Evolutionary conservation across 2,797 vertebrate genomes (phyloP), one percentile per base, ranked within the genome.

Genomic region (Masticophis lateralis): DNA sequence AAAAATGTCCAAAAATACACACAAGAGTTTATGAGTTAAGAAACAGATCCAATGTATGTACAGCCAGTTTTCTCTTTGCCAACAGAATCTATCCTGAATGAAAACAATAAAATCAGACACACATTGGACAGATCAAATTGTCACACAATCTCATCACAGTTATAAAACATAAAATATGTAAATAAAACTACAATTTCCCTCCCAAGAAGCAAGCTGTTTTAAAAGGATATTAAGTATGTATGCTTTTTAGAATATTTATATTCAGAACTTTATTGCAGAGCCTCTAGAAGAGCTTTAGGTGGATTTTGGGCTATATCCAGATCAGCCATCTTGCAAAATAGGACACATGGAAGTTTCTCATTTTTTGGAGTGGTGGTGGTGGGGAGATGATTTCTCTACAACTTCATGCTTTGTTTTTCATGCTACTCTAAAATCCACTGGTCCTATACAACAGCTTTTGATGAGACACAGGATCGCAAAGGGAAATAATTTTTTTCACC

Each of bases 61-160:
- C 20, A 92, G 56, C 27, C 66, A 53, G 13, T 51, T 89, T 57
- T 57, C 37, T 83, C 87, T 89, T 92, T 61, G 32, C 32, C 43
- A 61, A 25, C 18, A 22, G 69, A 79, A 18, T 47, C 27, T 51
- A 92, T 57, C 51, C 22, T 59, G 87, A 92, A 60, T 51, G 51
- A 92, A 92, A 87, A 92, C n/a, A 88, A 74, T 88, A 88, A 89
- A 92, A 92, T 53, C 37, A 92, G 88, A 32, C 69, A 61, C 88
- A 92, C 32, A 47, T 79, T 79, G 55, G 87, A 57, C 87, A 74
- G 55, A 79, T 79, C 87, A 92, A 79, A 66, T 89, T 79, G 91
- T 89, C 66, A 92, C 43, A 60, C 27, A 47, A 43, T 60, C 56
- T 92, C 66, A 60, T 92, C 66, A 89, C 63, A 89, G 66, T 60